These are phyloP conservation scores for Tridacna gigas DNA, from an alignment of 2,888 invertebrate species.

Conservation along the genomic window DNA sequence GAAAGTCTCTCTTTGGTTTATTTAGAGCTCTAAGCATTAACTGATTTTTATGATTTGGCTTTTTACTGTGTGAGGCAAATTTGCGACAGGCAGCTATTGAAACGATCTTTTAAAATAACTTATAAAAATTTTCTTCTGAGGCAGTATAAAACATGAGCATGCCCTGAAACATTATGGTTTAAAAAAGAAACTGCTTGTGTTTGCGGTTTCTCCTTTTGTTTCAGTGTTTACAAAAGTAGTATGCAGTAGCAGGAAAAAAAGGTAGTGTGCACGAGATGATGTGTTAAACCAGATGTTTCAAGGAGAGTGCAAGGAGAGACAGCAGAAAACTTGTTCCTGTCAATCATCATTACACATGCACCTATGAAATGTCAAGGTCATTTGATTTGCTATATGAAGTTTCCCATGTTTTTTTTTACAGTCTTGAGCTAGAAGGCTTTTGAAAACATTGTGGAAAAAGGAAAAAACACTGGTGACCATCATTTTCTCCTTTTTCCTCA, in stretches of 20 bases:
- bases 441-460: neutral
- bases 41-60: too few species aligned
- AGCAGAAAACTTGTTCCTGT: neutral
- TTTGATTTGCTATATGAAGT: neutral
- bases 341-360: neutral
- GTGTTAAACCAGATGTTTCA: conserved; percentile 6
- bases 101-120: too few species aligned
- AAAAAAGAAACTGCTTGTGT: neutral
- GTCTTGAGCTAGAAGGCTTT: too few species aligned
- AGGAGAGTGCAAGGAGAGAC: conserved; percentile 3
- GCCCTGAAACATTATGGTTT: neutral
- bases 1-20: too few species aligned
- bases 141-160: too few species aligned
- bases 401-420: too few species aligned
- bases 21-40: too few species aligned
- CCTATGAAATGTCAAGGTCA: neutral
- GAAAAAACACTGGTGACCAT: neutral
- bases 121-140: too few species aligned
- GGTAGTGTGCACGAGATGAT: neutral
- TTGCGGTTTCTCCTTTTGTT: neutral
- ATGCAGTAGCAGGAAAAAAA: neutral
- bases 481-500: neutral
- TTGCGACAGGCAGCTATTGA: too few species aligned
- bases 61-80: too few species aligned
- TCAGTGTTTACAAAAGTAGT: neutral